Conservation (phyloP, 2,888 invertebrate genomes). For the Neoscelio sp. region DNA sequence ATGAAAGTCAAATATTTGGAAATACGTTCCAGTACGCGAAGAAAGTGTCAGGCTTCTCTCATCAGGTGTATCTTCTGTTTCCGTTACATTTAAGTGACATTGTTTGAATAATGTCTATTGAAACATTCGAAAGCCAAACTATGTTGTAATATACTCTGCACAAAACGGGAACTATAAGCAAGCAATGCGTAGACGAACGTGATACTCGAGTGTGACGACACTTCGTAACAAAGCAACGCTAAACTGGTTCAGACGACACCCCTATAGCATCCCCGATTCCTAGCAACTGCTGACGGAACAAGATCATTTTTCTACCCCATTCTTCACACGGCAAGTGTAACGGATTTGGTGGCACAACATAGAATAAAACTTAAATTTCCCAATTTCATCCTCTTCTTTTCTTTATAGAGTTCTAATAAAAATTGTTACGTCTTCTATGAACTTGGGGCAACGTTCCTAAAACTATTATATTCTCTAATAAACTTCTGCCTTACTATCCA, state of each 20-base stretch:
- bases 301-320: conserved; percentile 71
- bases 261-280: conserved; percentile 71
- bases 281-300: conserved; percentile 70
- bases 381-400: background rate
- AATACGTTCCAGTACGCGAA: conserved; percentile 1
- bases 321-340: conserved; percentile 78
- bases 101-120: conserved; percentile 52
- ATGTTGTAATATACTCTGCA: conserved; percentile 75
- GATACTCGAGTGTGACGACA: conserved; percentile 78
- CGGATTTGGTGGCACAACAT: conserved; percentile 72
- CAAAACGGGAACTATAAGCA: conserved; percentile 75
- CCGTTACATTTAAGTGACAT: conserved; percentile 53
- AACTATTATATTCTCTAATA: too few species aligned
- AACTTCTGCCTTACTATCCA: too few species aligned
- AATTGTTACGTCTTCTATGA: too few species aligned
- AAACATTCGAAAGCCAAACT: conserved; percentile 70
- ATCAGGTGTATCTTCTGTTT: conserved; percentile 31
- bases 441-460: too few species aligned
- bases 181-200: conserved; percentile 81
- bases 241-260: conserved; percentile 77
- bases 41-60: conserved; percentile 44
- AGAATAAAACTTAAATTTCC: conserved; percentile 47
- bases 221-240: conserved; percentile 77
- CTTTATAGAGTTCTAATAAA: background rate
- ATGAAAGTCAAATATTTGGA: conserved; percentile 20